Evolutionary conservation across 2,113 vertebrate species (phyloP).

Genomic region (Synchiropus splendidus): DNA sequence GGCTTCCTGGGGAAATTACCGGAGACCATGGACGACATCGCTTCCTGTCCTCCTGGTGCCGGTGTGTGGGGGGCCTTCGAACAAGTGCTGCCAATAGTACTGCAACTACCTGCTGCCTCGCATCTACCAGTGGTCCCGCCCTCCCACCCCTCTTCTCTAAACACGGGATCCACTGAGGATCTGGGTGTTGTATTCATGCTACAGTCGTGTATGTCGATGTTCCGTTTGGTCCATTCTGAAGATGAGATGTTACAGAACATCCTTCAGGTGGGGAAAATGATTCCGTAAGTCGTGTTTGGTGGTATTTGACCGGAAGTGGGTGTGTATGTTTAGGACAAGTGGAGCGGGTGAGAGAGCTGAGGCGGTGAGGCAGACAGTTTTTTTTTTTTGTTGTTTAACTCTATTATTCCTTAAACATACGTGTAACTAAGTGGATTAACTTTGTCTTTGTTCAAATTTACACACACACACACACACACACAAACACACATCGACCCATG

Average conservation of each 20-base stretch:
- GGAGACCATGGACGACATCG: neutral
- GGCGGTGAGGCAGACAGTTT: slow-evolving; percentile 27
- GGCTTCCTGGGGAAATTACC: neutral
- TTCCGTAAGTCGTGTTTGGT: slow-evolving; percentile 63
- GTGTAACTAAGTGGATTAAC: slow-evolving; percentile 55
- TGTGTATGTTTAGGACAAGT: slow-evolving; percentile 30
- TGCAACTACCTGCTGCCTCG: neutral
- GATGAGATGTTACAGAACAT: slow-evolving; percentile 5
- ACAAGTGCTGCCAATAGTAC: neutral
- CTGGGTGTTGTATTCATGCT: slow-evolving; percentile 72
- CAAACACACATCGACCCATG: slow-evolving; percentile 40
- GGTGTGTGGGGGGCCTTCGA: neutral
- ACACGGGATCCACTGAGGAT: slow-evolving; percentile 36
- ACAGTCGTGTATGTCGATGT: slow-evolving; percentile 80
- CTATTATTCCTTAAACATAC: slow-evolving; percentile 52
- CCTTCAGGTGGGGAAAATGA: slow-evolving; percentile 43
- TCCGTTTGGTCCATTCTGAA: slow-evolving; percentile 75
- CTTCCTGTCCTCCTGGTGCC: neutral
- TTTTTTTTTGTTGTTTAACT: slow-evolving; percentile 62
- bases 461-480: slow-evolving; percentile 31
- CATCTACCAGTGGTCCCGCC: neutral
- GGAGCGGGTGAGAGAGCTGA: slow-evolving; percentile 10
- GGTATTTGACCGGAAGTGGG: slow-evolving; percentile 48
- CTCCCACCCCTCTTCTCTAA: slow-evolving; percentile 1
- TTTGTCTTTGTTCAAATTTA: slow-evolving; percentile 40